phyloP scores from a whole-genome alignment of 92 coral and sea anemone species.

The Porites lobata region DNA sequence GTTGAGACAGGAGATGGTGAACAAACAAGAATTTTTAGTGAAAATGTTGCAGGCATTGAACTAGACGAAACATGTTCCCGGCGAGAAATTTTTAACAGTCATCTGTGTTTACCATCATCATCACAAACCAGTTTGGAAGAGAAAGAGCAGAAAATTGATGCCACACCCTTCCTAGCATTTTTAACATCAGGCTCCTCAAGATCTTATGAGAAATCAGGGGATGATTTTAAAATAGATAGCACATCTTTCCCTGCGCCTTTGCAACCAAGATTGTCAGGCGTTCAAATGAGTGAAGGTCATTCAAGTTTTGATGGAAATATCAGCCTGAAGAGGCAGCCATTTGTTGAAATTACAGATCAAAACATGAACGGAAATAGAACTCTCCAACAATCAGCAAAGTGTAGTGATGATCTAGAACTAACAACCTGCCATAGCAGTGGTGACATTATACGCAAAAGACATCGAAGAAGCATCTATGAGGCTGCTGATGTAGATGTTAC shows the following conservation, averaged over 20 bases:
- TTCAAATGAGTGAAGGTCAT: background rate
- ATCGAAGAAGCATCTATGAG: background rate
- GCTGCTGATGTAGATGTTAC: background rate
- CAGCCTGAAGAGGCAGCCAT: background rate
- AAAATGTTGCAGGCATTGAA: background rate
- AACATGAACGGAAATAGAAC: background rate
- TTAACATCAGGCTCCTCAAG: background rate
- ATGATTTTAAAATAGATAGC: conserved; percentile 24
- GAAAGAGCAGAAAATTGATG: background rate
- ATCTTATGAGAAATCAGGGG: background rate
- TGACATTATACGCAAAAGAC: background rate
- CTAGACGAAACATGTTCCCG: conserved; percentile 29
- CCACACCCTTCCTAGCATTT: background rate
- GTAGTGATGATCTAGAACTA: background rate
- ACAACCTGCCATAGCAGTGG: background rate
- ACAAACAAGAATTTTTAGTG: conserved; percentile 1
- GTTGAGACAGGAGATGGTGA: background rate
- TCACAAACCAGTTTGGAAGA: background rate
- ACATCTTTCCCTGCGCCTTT: conserved; percentile 23
- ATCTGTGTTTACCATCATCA: background rate
- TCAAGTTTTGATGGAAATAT: background rate
- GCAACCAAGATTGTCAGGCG: background rate
- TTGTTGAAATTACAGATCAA: background rate
- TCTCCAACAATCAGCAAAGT: background rate
- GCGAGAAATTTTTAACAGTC: conserved; percentile 4